Conservation (phyloP, 2,797 vertebrate species). For the Scolopax rusticola region DNA sequence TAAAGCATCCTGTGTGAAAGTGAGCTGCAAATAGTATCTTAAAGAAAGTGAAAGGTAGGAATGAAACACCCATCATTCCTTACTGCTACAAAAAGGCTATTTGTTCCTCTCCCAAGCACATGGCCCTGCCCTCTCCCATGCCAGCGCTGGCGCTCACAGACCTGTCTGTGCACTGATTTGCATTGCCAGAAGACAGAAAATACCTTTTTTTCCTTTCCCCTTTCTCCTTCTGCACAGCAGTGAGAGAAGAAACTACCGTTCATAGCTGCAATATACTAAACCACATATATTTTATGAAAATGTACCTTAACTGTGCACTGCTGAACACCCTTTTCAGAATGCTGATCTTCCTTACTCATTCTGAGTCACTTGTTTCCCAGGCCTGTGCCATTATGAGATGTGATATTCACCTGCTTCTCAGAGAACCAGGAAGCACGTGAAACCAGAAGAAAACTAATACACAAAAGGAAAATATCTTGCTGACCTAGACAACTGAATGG, state of each 20-base stretch:
- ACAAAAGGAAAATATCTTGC: neutral
- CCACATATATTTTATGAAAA: neutral
- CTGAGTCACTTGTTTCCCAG: accelerated
- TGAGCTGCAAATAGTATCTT: neutral
- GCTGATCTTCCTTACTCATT: neutral
- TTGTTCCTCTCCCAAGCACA: neutral
- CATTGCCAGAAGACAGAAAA: neutral
- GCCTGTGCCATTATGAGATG: accelerated
- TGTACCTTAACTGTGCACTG: neutral
- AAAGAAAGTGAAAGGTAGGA: neutral
- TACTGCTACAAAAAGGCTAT: neutral
- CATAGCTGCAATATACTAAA: neutral
- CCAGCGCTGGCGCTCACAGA: neutral
- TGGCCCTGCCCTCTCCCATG: neutral
- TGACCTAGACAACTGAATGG: neutral
- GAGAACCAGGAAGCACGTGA: neutral
- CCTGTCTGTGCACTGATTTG: neutral
- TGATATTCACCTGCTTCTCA: accelerated
- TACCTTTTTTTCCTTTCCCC: accelerated
- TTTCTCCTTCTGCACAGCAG: neutral
- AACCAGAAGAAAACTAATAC: accelerated
- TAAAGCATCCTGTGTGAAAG: neutral
- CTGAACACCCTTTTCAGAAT: neutral
- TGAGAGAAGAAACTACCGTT: neutral
- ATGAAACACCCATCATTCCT: neutral